Evolutionary conservation across 2,797 vertebrate genomes (phyloP), one percentile per base, ranked within the genome.

Genomic region (Valencia hispanica): DNA sequence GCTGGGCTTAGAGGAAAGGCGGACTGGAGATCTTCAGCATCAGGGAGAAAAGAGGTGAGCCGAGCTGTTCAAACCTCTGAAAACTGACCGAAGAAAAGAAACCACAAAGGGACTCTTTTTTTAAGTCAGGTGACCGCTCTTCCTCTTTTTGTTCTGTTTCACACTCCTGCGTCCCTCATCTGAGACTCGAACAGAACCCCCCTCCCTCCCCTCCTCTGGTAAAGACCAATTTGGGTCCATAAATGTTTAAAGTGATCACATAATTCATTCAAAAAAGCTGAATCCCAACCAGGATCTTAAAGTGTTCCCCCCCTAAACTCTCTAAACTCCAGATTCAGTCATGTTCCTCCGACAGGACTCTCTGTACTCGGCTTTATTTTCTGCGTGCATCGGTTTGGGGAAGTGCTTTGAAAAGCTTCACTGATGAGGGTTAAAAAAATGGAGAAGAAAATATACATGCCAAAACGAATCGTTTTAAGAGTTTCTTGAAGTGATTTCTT

Each of bases 1-100:
- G 57, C 1, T 48, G 57, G 75, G 73, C 80, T 78, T 86, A 86
- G 75, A 88, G 79, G 86, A 81, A 86, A 68, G 53, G 20, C 10
- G 4, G 9, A 39, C 48, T 20, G 5, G 27, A 57, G 17, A 12
- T 20, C 18, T 43, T 43, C 51, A 1, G 22, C 34, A 12, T 43
- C 61, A 66, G 71, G 32, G 79, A 68, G 18, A 47, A 12, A 11
- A 53, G n/a, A 89, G 89, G 89, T 92, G 73, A 85, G 87, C 7
- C 1, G 5, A 57, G 5, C 53, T 55, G 53, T 22, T 51, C 48
- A 1, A 20, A 0, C 41, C 0, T 0, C n/a, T 1, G 14, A 59
- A 66, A 36, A 34, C 10, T 32, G 17, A 70, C 45, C n/a, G 9
- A 63, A 32, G n/a, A 70, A 43, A 45, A 53, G 1, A 34, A 36